Evolutionary conservation across 2,797 vertebrate species (phyloP).

Genomic region (Hipposideros larvatus): DNA sequence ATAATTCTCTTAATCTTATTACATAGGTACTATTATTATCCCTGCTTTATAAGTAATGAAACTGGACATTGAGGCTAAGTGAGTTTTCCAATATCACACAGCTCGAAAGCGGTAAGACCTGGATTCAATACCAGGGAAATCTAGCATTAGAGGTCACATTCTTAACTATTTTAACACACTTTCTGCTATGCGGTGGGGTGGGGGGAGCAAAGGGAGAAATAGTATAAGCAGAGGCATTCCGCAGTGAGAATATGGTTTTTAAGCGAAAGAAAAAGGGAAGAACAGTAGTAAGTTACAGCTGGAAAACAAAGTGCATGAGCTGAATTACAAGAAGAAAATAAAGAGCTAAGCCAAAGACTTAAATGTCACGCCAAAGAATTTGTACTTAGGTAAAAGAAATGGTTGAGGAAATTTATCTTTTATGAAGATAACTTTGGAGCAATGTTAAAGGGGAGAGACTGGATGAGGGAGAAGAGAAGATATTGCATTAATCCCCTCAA

Average conservation of each 20-base stretch:
- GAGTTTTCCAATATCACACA: neutral
- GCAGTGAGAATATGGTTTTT: neutral
- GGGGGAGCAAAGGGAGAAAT: neutral
- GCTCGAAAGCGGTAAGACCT: neutral
- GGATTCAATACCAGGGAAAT: neutral
- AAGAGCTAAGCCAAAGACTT: neutral
- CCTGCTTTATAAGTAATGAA: neutral
- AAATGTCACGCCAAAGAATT: neutral
- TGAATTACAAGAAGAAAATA: neutral
- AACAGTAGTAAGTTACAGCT: neutral
- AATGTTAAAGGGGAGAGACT: neutral
- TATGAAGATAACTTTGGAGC: neutral
- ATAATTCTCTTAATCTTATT: neutral
- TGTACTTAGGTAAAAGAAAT: neutral
- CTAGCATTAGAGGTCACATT: neutral
- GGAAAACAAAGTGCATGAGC: neutral
- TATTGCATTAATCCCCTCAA: neutral
- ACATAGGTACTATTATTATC: neutral
- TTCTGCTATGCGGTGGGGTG: rapidly evolving
- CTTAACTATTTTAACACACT: neutral
- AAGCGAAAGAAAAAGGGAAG: neutral
- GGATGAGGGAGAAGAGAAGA: neutral
- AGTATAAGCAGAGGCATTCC: neutral
- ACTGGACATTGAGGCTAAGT: neutral
- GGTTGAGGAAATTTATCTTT: neutral